A percentile compares a stretch with the other conserved stretches of the same genome.
These are phyloP conservation scores for Spinibarbus caldwelli DNA, from an alignment of 2,797 vertebrate species.

Conservation along the genomic window DNA sequence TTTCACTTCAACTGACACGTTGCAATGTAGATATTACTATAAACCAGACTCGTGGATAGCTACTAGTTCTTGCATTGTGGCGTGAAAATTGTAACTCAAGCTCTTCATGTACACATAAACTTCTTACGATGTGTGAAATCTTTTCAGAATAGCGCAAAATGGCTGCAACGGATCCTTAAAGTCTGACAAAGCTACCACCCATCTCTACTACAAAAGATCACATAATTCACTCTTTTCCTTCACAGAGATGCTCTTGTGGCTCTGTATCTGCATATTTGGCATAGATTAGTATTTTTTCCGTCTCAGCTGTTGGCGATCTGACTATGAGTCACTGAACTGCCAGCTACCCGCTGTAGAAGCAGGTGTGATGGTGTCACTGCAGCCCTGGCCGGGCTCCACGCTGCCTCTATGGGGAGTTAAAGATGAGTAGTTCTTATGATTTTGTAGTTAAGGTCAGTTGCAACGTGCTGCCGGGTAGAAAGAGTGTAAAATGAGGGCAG, in stretches of 20 bases:
- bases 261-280: background rate
- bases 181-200: background rate
- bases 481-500: slow-evolving; percentile 20
- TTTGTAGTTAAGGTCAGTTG: slow-evolving; percentile 31
- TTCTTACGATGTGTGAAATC: background rate
- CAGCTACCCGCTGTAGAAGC: slow-evolving; percentile 14
- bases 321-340: slow-evolving; percentile 24
- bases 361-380: slow-evolving; percentile 28
- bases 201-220: background rate
- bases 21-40: slow-evolving; percentile 23
- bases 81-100: background rate
- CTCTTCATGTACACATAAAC: slow-evolving; percentile 1
- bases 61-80: slow-evolving; percentile 7
- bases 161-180: background rate
- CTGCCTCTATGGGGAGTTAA: background rate
- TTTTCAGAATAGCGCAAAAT: background rate
- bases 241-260: background rate
- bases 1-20: slow-evolving; percentile 16
- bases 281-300: background rate
- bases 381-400: background rate
- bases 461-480: background rate
- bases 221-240: background rate
- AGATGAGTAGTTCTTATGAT: slow-evolving; percentile 29
- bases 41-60: slow-evolving; percentile 16
- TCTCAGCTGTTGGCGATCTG: slow-evolving; percentile 1